Conservation (phyloP, 2,113 vertebrate genomes). For the Rissa tridactyla region DNA sequence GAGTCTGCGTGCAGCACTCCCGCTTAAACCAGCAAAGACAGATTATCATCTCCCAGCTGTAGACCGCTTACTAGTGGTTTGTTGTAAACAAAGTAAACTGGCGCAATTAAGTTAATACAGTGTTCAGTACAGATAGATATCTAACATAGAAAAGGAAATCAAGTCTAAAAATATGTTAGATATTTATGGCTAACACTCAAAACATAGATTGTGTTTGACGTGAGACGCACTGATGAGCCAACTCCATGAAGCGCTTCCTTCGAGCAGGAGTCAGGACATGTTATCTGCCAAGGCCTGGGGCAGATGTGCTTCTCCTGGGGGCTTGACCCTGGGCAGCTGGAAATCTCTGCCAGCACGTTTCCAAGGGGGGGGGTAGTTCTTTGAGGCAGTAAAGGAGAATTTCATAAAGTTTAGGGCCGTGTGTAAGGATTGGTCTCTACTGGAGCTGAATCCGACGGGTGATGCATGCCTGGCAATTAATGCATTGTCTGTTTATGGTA, state of each 20-base stretch:
- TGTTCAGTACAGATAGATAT: not conserved
- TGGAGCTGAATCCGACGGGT: not conserved
- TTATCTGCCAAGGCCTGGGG: not conserved
- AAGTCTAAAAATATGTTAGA: not conserved
- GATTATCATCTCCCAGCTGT: not conserved
- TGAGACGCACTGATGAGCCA: not conserved
- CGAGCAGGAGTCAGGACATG: rapidly evolving
- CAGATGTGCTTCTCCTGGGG: not conserved
- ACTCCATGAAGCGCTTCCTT: not conserved
- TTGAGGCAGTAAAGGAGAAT: not conserved
- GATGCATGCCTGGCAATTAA: not conserved
- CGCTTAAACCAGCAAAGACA: rapidly evolving
- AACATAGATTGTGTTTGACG: not conserved
- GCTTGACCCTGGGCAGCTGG: not conserved
- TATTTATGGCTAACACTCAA: not conserved
- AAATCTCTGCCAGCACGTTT: rapidly evolving
- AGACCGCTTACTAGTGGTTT: not conserved
- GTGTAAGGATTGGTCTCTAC: not conserved
- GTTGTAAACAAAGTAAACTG: not conserved
- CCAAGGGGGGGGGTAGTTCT: not conserved
- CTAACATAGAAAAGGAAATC: not conserved
- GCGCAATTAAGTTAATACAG: rapidly evolving
- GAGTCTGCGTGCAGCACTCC: not conserved
- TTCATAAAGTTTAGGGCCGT: rapidly evolving
- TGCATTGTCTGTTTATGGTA: not conserved